A percentile compares a stretch with the other conserved stretches of the same genome.
phyloP scores from a whole-genome alignment of 2,113 vertebrate species.

The Butastur rufipennis region DNA sequence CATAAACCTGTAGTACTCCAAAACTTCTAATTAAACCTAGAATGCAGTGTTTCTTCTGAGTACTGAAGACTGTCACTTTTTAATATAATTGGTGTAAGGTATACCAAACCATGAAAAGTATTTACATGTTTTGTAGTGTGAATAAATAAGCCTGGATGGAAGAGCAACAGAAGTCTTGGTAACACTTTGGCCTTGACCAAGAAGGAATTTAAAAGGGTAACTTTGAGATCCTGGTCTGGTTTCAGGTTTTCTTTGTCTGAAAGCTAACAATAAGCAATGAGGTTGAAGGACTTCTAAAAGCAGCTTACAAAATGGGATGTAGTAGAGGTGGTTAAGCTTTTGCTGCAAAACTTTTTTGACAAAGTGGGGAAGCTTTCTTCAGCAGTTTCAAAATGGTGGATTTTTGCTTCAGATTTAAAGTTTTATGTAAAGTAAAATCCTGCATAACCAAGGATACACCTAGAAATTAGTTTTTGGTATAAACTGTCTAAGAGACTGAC shows the following conservation, averaged over 20 bases:
- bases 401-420: neutral
- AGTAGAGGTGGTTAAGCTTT: neutral
- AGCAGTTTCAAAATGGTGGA: neutral
- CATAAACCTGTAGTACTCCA: slow-evolving; percentile 38
- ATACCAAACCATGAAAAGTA: slow-evolving; percentile 69
- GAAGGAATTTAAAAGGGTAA: slow-evolving; percentile 68
- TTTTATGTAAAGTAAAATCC: neutral
- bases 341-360: neutral
- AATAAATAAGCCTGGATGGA: slow-evolving; percentile 65
- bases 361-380: slow-evolving; percentile 15
- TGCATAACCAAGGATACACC: neutral
- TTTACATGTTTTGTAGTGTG: slow-evolving; percentile 70
- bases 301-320: neutral
- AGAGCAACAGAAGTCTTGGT: slow-evolving; percentile 63
- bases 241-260: slow-evolving; percentile 64
- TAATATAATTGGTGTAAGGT: slow-evolving; percentile 51
- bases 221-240: slow-evolving; percentile 66
- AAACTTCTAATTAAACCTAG: slow-evolving; percentile 42
- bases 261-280: slow-evolving; percentile 33
- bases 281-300: slow-evolving; percentile 34
- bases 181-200: slow-evolving; percentile 66
- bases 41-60: slow-evolving; percentile 61
- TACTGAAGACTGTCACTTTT: slow-evolving; percentile 61
- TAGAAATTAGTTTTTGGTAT: neutral
- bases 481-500: neutral